A percentile compares a stretch with the other conserved stretches of the same genome.
Conservation (phyloP, 1,140 invertebrate species). For the Drosophila rhopaloa region DNA sequence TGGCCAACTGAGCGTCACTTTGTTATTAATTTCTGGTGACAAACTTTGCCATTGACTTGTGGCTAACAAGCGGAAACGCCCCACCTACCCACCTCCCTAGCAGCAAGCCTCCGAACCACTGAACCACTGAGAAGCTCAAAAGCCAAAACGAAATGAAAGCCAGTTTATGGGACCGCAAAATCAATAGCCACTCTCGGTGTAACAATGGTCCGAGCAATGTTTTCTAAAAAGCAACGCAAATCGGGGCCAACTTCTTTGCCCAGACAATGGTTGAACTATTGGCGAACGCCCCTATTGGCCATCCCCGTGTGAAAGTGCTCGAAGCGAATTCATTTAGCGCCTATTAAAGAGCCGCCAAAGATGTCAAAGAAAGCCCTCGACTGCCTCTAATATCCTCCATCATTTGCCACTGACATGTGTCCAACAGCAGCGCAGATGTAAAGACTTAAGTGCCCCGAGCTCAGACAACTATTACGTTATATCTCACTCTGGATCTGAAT, state of each 20-base stretch:
- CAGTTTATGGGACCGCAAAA: conserved; percentile 73
- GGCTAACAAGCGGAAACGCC: conserved; percentile 71
- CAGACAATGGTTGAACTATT: conserved; percentile 40
- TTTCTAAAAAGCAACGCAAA: conserved; percentile 36
- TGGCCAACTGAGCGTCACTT: conserved; percentile 75
- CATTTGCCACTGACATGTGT: conserved; percentile 48
- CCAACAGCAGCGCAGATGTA: conserved; percentile 25
- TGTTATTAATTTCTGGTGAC: conserved; percentile 81
- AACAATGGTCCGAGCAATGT: conserved; percentile 55
- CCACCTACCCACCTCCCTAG: conserved; percentile 12
- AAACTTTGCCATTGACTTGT: conserved; percentile 78
- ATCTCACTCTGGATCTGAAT: conserved; percentile 19
- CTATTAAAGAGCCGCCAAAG: conserved; percentile 41
- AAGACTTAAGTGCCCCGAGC: conserved; percentile 21
- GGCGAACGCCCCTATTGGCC: conserved; percentile 14
- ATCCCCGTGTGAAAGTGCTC: conserved; percentile 63
- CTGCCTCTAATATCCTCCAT: conserved; percentile 20
- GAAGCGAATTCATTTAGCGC: conserved; percentile 54
- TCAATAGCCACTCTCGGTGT: conserved; percentile 70
- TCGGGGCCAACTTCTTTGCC: conserved; percentile 53
- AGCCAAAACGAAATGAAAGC: conserved; percentile 72
- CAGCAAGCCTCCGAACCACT: conserved; percentile 28
- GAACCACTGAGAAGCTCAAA: conserved; percentile 60
- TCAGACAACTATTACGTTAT: conserved; percentile 36
- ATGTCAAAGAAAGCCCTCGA: conserved; percentile 54